Evolutionary conservation across 2,888 invertebrate species (phyloP), one percentile per base, ranked within the genome.

Genomic region (Netelia virgata): DNA sequence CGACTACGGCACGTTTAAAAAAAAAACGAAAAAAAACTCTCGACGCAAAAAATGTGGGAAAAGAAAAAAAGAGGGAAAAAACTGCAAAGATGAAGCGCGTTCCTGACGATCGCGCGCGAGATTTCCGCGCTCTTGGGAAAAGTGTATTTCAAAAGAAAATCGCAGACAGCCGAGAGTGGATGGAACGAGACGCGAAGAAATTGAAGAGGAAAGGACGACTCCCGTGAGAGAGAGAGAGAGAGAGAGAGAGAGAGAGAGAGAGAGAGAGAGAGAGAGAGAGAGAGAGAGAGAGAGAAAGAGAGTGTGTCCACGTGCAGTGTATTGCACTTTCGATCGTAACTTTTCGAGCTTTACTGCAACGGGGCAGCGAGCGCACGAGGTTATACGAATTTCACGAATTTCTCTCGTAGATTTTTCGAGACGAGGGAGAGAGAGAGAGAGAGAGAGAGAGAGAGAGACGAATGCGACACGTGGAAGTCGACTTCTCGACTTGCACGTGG

Each of bases 331-430:
- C 75, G 20, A 47, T 18, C 59, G 69, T 57, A 73, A 80, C 79
- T 61, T 72, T 10, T 61, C 61, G 66, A 76, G 72, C 76, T 84
- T 72, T 10, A 9, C 61, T 68, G 20, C 14, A 79, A 28, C 59
- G 20, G 16, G 18, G 16, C 14, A 72, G 43, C 41, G 23, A 28
- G 18, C 20, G 18, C 59, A 11, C 66, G 73, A 16, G 28, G 75
- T 47, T 70, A 75, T 83, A 72, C 75, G 63, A 81, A 50, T 81
- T 81, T 69, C 9, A 61, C 66, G 53, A 41, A 66, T 68, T 18
- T 69, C 28, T 43, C 64, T 47, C 57, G 8, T 18, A 20, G 55
- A 70, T 20, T 72, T 78, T 53, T 18, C 41, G 9, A 20, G 41
- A 72, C 28, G 23, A 64, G 36, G 6, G n/a, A 61, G 63, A 16